phyloP scores from a whole-genome alignment of 2,113 vertebrate genomes.

The Corythornis vintsioides region DNA sequence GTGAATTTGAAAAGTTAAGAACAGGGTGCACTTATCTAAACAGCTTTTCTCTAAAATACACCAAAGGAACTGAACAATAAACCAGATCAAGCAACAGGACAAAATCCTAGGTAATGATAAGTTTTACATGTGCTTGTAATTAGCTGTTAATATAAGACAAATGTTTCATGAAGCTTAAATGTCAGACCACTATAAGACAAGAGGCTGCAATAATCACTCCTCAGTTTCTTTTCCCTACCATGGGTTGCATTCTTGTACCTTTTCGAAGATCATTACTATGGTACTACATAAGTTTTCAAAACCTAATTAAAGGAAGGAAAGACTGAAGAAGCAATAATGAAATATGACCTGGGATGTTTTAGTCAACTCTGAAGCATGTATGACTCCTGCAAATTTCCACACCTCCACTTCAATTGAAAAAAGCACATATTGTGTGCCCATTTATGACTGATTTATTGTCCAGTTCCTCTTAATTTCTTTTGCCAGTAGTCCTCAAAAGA shows the following conservation, averaged over 20 bases:
- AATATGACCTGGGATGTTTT: neutral
- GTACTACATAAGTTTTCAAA: neutral
- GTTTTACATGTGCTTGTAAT: neutral
- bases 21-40: neutral
- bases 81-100: neutral
- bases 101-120: neutral
- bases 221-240: neutral
- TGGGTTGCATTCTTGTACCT: neutral
- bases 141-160: neutral
- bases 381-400: neutral
- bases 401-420: neutral
- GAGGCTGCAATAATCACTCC: neutral
- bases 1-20: neutral
- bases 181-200: neutral
- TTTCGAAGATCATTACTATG: neutral
- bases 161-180: neutral
- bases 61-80: neutral
- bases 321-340: neutral
- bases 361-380: rapidly evolving
- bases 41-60: neutral
- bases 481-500: neutral
- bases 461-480: neutral
- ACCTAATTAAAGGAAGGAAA: neutral
- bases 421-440: neutral
- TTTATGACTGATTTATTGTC: rapidly evolving